A percentile compares a stretch with the other conserved stretches of the same genome.
These are phyloP conservation scores for Plodia interpunctella DNA, from an alignment of 1,140 invertebrate genomes.

Conservation along the genomic window DNA sequence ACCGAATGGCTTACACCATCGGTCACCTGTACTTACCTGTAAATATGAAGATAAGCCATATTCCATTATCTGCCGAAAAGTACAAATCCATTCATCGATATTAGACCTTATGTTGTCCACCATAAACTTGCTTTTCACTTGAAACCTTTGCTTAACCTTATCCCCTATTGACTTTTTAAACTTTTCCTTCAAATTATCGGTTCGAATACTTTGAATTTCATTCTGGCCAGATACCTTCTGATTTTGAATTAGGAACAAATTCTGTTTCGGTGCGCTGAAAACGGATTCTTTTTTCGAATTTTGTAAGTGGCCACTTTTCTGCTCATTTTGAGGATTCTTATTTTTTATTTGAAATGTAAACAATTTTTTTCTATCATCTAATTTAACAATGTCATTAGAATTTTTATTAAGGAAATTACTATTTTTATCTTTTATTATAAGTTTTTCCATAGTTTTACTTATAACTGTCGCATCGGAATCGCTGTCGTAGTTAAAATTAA, in stretches of 20 bases:
- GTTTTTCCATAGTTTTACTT: neutral
- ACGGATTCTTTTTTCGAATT: constrained; percentile 1
- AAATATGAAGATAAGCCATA: constrained; percentile 27
- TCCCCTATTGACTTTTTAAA: constrained; percentile 13
- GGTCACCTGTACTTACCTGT: constrained; percentile 27
- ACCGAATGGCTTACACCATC: too few species aligned
- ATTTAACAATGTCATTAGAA: neutral
- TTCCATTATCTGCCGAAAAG: constrained; percentile 45
- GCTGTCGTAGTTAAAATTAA: neutral
- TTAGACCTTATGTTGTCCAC: constrained; percentile 23
- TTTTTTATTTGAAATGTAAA: neutral
- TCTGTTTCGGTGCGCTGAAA: neutral
- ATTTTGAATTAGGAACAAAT: neutral
- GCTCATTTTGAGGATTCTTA: neutral
- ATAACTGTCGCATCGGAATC: neutral
- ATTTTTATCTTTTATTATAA: neutral
- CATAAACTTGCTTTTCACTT: constrained; percentile 23
- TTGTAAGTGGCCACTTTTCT: neutral
- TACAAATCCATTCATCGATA: constrained; percentile 40
- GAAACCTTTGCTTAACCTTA: constrained; percentile 26
- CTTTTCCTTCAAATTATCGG: neutral
- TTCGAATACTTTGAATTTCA: neutral
- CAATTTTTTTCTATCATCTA: neutral
- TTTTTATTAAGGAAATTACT: neutral
- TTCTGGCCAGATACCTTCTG: neutral